phyloP scores from a whole-genome alignment of 2,113 vertebrate species.

The Rousettus leschenaultii region DNA sequence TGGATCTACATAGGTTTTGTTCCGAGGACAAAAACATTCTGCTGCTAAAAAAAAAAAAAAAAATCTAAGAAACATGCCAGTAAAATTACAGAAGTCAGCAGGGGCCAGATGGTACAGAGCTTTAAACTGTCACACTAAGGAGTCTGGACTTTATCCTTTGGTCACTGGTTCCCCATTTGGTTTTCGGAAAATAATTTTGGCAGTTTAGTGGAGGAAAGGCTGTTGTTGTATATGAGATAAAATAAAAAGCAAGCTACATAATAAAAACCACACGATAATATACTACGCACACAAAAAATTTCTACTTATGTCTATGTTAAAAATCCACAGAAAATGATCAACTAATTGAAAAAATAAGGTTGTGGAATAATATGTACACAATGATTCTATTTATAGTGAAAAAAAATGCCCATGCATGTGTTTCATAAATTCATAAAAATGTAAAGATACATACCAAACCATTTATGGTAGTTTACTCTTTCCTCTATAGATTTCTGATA shows the following conservation, averaged over 20 bases:
- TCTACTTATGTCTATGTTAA: background rate
- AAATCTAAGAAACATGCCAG: background rate
- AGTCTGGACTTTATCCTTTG: background rate
- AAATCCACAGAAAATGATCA: background rate
- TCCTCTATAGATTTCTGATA: background rate
- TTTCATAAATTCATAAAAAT: slow-evolving; percentile 20
- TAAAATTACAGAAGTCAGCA: background rate
- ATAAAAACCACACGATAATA: background rate
- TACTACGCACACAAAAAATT: background rate
- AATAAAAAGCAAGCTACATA: background rate
- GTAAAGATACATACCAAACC: background rate
- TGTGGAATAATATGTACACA: background rate
- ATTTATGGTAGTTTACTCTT: background rate
- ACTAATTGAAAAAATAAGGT: background rate
- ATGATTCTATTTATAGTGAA: background rate
- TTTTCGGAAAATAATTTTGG: background rate
- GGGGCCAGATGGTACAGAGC: background rate
- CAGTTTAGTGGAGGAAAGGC: background rate
- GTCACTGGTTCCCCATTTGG: background rate
- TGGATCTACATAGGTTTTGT: background rate
- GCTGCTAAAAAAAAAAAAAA: background rate
- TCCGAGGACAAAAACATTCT: background rate
- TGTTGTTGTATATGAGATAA: background rate
- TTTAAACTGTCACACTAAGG: background rate
- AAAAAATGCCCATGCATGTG: background rate